These are phyloP conservation scores for Ploceus nigricollis DNA, from an alignment of 2,113 vertebrate species.

Conservation along the genomic window DNA sequence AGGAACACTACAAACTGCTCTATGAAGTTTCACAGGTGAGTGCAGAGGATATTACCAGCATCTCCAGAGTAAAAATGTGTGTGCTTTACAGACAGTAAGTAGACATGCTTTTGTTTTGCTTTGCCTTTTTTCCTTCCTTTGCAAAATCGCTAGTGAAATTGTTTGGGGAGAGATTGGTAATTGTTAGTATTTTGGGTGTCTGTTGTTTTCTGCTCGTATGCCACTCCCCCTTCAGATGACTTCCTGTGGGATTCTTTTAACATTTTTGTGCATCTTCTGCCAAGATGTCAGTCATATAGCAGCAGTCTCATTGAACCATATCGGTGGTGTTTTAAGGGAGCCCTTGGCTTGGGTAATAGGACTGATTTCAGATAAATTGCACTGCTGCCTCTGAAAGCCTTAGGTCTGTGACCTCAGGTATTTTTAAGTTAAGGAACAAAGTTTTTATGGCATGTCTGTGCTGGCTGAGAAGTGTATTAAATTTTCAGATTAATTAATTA, in stretches of 20 bases:
- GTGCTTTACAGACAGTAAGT: constrained; percentile 10
- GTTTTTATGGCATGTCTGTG: constrained; percentile 61
- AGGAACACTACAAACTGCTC: constrained; percentile 98
- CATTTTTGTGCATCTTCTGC: constrained; percentile 73
- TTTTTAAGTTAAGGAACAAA: constrained; percentile 69
- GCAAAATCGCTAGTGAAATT: constrained; percentile 31
- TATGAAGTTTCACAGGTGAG: constrained; percentile 99
- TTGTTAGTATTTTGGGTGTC: constrained; percentile 66
- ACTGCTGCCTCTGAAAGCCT: constrained; percentile 23
- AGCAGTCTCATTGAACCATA: constrained; percentile 28
- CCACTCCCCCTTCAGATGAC: constrained; percentile 76
- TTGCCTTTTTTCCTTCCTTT: constrained; percentile 10
- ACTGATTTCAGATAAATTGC: constrained; percentile 60
- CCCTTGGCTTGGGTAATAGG: constrained; percentile 49
- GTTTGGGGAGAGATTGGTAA: background rate
- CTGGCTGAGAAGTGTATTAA: background rate
- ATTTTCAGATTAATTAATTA: constrained; percentile 16
- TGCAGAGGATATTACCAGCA: constrained; percentile 60
- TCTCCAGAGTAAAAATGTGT: constrained; percentile 46
- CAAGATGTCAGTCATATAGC: constrained; percentile 73
- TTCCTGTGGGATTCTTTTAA: constrained; percentile 79
- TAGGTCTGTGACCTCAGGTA: constrained; percentile 45
- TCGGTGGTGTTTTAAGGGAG: constrained; percentile 57
- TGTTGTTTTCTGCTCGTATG: constrained; percentile 64
- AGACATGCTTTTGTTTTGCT: constrained; percentile 47